Percentiles rank a stretch among this genome's conserved stretches.
Evolutionary conservation across 1,140 invertebrate species (phyloP).

Genomic region (Drosophila oshimai): DNA sequence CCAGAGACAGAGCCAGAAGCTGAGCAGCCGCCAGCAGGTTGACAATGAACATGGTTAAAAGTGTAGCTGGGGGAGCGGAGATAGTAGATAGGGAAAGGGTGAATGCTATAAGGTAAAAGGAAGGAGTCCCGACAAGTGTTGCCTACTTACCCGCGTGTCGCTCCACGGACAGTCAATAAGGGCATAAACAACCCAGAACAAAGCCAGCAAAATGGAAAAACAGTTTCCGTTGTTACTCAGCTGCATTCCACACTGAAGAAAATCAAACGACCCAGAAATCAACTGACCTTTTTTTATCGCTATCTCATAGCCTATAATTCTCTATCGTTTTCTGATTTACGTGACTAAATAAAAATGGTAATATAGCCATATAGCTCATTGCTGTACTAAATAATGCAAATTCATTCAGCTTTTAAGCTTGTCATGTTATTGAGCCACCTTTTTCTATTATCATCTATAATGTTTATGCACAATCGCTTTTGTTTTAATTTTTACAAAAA

Average conservation of each 20-base stretch:
- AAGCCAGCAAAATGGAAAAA: conserved; percentile 2
- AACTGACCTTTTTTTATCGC: too few species aligned
- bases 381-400: too few species aligned
- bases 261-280: neutral
- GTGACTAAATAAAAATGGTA: too few species aligned
- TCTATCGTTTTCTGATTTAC: too few species aligned
- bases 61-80: neutral
- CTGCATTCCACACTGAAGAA: neutral
- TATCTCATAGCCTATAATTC: too few species aligned
- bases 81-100: neutral
- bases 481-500: too few species aligned
- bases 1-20: conserved; percentile 13
- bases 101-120: neutral
- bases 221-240: conserved; percentile 1
- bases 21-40: conserved; percentile 22
- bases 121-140: conserved; percentile 24
- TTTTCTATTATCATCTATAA: too few species aligned
- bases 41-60: conserved; percentile 18
- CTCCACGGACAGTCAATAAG: conserved; percentile 22
- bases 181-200: conserved; percentile 22
- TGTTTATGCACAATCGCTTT: too few species aligned
- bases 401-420: too few species aligned
- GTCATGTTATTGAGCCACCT: too few species aligned
- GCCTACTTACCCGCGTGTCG: conserved; percentile 25
- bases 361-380: too few species aligned